Conservation (phyloP, 2,113 vertebrate species). For the Campylomormyrus numenius region DNA sequence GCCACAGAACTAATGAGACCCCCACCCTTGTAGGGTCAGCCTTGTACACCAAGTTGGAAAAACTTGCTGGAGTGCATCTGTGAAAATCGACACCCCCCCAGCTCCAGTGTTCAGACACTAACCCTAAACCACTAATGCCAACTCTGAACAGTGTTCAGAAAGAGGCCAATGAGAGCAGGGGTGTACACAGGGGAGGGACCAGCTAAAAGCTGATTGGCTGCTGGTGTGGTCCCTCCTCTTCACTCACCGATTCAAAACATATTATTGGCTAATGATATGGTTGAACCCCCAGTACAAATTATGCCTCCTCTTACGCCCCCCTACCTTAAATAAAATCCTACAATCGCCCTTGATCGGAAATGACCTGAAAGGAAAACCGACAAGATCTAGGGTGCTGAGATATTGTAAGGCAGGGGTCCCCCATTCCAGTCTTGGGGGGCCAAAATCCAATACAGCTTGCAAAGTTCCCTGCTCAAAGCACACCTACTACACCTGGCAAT, state of each 20-base stretch:
- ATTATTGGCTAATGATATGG: background rate
- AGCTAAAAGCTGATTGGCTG: background rate
- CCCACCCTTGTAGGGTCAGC: background rate
- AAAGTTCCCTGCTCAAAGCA: background rate
- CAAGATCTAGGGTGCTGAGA: background rate
- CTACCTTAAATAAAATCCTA: no score
- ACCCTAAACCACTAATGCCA: background rate
- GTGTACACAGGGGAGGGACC: no score
- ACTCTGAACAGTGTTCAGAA: background rate
- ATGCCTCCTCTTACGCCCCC: background rate
- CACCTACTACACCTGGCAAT: background rate
- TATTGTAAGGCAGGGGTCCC: background rate
- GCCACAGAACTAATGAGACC: background rate
- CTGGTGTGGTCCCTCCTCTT: background rate
- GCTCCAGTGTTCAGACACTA: background rate
- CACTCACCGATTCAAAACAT: background rate
- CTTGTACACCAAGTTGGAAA: background rate
- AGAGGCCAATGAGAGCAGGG: no score
- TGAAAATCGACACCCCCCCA: background rate
- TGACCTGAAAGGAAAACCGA: background rate
- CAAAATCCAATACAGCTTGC: background rate
- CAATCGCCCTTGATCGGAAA: no score
- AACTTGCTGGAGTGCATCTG: background rate
- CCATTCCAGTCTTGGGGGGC: background rate
- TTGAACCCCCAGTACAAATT: background rate